Base-by-base conservation (phyloP, 2,888 invertebrate genomes). In the Scelioninae gen. 2 region DNA sequence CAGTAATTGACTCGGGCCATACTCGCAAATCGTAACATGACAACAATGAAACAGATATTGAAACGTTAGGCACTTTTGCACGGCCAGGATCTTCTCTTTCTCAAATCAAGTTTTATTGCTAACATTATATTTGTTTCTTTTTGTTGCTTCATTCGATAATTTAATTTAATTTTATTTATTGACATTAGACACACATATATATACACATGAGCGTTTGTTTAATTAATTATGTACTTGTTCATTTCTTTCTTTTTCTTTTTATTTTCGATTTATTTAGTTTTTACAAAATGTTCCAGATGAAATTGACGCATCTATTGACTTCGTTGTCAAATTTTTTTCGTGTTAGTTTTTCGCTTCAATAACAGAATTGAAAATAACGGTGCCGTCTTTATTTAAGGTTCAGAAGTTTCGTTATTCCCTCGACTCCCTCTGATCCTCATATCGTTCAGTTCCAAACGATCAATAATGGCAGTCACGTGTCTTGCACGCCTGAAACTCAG, bases 21-120 rank as follows among this genome's bases (percentile, higher is more conserved):
- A 78, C 70, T 79, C 57, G 76, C 67, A 46, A 71, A 35, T 68
- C 45, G 22, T 64, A 64, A 74, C 39, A 22, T 43, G 63, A 65
- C 37, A 63, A 60, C 45, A 70, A 53, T 58, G 61, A 70, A 73
- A 74, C 68, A 48, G 58, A 74, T 63, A 76, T 74, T 52, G 72
- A 73, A 79, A 77, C 76, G 77, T 74, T 79, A 81, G 81, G 81
- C 81, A 81, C 81, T 81, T 81, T 79, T 79, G 78, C 78, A 78
- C 77, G 76, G 57, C 53, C 73, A 64, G 63, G 63, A 18, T 58
- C 50, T 58, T 15, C 28, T 28, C 58, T 45, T 50, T 52, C 22
- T 53, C 53, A 39, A 53, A 60, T 69, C 33, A 33, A 57, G 18
- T 31, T 45, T 58, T 63, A 67, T 63, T 50, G 67, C 61, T 60